These are phyloP conservation scores for Graphium colonna DNA, from an alignment of 2,888 invertebrate species.

Conservation along the genomic window DNA sequence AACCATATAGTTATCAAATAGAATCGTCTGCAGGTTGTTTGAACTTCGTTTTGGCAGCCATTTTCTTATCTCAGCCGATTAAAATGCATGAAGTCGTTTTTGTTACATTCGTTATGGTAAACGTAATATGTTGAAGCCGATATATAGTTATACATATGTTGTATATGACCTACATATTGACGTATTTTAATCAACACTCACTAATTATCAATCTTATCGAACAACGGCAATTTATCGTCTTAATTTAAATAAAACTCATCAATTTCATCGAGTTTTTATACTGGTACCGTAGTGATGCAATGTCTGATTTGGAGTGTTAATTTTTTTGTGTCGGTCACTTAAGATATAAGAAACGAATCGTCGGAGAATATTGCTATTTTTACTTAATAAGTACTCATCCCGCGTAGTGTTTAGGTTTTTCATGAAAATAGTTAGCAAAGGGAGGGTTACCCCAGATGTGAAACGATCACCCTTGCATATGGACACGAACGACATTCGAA, in stretches of 20 bases:
- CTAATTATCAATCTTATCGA: background rate
- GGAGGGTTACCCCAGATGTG: too few species aligned
- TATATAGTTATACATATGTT: too few species aligned
- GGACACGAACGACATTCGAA: too few species aligned
- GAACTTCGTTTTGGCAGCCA: background rate
- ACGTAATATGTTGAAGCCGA: background rate
- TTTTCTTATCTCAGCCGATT: background rate
- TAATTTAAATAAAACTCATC: background rate
- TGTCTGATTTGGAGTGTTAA: background rate
- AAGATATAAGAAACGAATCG: too few species aligned
- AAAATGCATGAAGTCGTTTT: slow-evolving; percentile 6
- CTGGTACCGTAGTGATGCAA: background rate
- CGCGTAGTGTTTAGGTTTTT: too few species aligned
- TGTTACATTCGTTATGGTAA: background rate
- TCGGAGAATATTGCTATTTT: slow-evolving; percentile 1
- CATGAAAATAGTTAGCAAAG: too few species aligned
- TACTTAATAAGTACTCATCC: too few species aligned
- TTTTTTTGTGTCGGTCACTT: background rate
- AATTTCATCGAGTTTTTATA: background rate
- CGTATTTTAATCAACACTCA: background rate
- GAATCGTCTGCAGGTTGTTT: background rate
- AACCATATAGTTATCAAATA: background rate
- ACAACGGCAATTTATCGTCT: background rate
- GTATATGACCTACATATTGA: background rate
- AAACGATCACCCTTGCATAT: too few species aligned